Evolutionary conservation across 2,797 vertebrate genomes (phyloP).

Genomic region (Lutjanus argentimaculatus): DNA sequence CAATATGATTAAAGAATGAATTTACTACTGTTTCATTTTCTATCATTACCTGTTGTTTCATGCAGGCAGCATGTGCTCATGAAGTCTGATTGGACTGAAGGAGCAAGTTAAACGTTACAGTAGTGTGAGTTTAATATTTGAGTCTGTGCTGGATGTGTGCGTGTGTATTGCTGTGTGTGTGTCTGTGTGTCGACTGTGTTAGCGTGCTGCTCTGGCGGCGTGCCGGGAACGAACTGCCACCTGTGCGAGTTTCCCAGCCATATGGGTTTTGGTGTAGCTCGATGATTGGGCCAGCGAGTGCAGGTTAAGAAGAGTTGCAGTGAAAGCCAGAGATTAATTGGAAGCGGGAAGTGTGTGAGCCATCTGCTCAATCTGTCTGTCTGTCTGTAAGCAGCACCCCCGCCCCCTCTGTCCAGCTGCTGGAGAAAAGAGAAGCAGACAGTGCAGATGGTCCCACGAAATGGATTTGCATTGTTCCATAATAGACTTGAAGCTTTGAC

Average conservation of each 20-base stretch:
- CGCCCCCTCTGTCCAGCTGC: constrained; percentile 43
- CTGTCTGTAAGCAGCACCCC: constrained; percentile 35
- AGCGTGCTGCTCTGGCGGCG: constrained; percentile 27
- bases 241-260: constrained; percentile 84
- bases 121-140: not conserved
- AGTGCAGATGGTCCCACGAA: constrained; percentile 59
- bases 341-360: constrained; percentile 81
- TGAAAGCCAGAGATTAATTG: constrained; percentile 95
- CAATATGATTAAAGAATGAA: not conserved
- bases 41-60: not conserved
- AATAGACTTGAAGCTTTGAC: constrained; percentile 53
- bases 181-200: constrained; percentile 10
- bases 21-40: not conserved
- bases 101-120: not conserved
- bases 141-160: not conserved
- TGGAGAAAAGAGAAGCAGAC: constrained; percentile 41
- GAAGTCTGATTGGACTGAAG: not conserved
- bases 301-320: constrained; percentile 94
- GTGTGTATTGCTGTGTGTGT: not conserved
- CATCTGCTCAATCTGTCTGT: constrained; percentile 70
- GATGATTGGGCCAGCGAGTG: constrained; percentile 89
- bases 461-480: constrained; percentile 52
- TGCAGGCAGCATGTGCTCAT: not conserved
- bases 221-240: constrained; percentile 56
- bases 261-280: constrained; percentile 93